Base-by-base conservation (phyloP, 2,113 vertebrate genomes). In the Strix uralensis region DNA sequence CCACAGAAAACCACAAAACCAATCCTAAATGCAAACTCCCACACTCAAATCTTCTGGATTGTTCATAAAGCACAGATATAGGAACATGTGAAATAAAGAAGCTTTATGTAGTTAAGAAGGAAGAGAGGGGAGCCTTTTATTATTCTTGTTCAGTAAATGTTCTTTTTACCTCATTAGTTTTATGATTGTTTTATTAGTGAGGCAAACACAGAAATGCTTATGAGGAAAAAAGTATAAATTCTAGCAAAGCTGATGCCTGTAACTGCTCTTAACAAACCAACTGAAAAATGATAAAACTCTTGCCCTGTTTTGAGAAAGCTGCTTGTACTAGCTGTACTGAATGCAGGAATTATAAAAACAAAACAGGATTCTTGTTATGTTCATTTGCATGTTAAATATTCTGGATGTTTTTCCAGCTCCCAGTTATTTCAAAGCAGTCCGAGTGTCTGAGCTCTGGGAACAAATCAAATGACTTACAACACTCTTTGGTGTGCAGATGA, bases 341-440 rank as follows among this genome's bases (percentile, higher is more conserved):
- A 90, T 83, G 40, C 59, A 78, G 63, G 73, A 94, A 97, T 97
- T 95, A 95, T 75, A 92, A 94, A 96, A 97, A 75, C 94, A 95
- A 96, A 97, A 92, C 88, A 88, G 92, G 78, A 82, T 93, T 95
- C 93, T 95, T 95, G 70, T 94, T 91, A 70, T 0, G 8, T 65
- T 95, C 16, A 69, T 96, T 94, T 96, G 83, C 88, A 94, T 96
- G 88, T 93, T 94, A 95, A 94, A 94, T 97, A 93, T 92, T 94
- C 78, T 91, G 93, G 66, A 92, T 95, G 92, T 63, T 93, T 94
- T 96, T 96, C 96, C 93, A 96, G 80, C 93, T 96, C 94, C 42
- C 59, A 75, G 36, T 90, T 93, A 72, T 97, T 96, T 96, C 91
- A 96, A 96, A 97, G 93, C 82, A 92, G 92, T 74, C 70, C 11